Percentiles rank a stretch among this genome's conserved stretches.
phyloP scores from a whole-genome alignment of 2,797 vertebrate species.

The Melanotaenia nigrans region DNA sequence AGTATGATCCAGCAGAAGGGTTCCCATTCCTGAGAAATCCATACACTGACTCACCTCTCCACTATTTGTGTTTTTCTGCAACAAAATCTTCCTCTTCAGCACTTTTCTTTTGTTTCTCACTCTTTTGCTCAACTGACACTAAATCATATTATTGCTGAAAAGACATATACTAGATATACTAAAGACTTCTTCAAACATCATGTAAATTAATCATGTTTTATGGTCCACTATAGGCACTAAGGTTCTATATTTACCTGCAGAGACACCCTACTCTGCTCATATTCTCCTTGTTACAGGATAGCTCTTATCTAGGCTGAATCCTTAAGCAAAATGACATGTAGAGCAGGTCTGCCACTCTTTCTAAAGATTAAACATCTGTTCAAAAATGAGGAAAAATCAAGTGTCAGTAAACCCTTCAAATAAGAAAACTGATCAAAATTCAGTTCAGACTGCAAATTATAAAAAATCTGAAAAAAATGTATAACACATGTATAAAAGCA shows the following conservation, averaged over 20 bases:
- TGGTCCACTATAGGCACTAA: not conserved
- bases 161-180: not conserved
- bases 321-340: not conserved
- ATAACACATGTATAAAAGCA: no score
- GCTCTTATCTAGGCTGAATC: not conserved
- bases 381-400: not conserved
- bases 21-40: not conserved
- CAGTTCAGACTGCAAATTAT: not conserved
- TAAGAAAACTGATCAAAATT: not conserved
- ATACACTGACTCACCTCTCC: not conserved
- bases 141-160: not conserved
- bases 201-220: not conserved
- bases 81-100: not conserved
- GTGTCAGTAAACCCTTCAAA: not conserved
- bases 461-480: no score
- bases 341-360: not conserved
- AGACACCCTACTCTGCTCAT: not conserved
- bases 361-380: not conserved
- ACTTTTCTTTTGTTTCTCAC: not conserved
- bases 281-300: not conserved
- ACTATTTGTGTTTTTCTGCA: not conserved
- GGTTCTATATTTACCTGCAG: not conserved
- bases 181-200: not conserved
- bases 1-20: not conserved
- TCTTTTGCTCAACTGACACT: not conserved